Base-by-base conservation (phyloP, 2,888 invertebrate genomes). In the Sphaerophoria rueppellii region DNA sequence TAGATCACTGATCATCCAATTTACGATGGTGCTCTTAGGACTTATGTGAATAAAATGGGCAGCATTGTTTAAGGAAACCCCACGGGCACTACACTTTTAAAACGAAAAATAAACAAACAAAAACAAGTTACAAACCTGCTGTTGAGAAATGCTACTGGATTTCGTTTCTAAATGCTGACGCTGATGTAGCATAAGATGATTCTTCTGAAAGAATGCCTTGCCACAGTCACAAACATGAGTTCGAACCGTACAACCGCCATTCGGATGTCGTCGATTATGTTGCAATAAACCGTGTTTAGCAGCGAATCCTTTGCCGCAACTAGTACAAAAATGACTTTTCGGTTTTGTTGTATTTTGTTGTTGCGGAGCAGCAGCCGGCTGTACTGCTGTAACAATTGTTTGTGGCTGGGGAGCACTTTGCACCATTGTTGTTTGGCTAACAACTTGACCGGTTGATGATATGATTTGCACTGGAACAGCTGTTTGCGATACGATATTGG, bases 151-250 rank as follows among this genome's bases (percentile, higher is more conserved):
- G 86, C 89, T 87, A 86, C 89, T 89, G 90, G 93, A 91, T 88
- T 92, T 92, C 52, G 92, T 91, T 89, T 92, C 92, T 89, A 92
- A 89, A 91, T 96, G 96, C 89, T 96, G 96, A 74, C 96, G 93
- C 91, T 96, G 96, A 90, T 96, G 96, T 74, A 96, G 92, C 92
- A 96, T 94, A 81, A 96, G 92, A 89, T 96, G 96, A 90, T 96
- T 96, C 92, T 96, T 96, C 91, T 96, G 96, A 93, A 96, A 96
- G 93, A 96, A 96, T 12, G 96, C 96, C 90, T 96, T 96, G 75
- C 96, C 96, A 89, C 96, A 96, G 89, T 95, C 95, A 89, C 96
- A 96, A 11, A 96, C 94, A 89, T 96, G 96, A 57, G 96, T 95
- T 88, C 96, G 94, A 60, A 96, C 92, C 67, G 96, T 96, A 89